Percentiles rank a stretch among this genome's conserved stretches.
Evolutionary conservation across 2,888 invertebrate species (phyloP).

Genomic region (Dolichomitus sp.): DNA sequence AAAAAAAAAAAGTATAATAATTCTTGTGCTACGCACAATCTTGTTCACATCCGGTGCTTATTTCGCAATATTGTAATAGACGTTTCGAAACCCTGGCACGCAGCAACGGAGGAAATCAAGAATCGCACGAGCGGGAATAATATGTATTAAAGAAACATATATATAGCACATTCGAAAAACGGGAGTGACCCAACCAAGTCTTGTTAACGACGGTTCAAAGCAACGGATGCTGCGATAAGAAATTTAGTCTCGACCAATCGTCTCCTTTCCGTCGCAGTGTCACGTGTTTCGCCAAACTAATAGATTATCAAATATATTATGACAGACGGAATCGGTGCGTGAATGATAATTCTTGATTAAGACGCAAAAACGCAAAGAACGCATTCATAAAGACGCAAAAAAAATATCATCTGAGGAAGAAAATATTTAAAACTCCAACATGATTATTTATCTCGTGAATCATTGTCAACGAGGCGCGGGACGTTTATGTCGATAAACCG

Average conservation of each 20-base stretch:
- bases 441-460: constrained; percentile 38
- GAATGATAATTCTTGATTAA: constrained; percentile 43
- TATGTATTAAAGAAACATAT: neutral
- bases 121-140: neutral
- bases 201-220: constrained; percentile 40
- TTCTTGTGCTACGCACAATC: neutral
- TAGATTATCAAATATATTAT: constrained; percentile 7
- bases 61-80: neutral
- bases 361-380: constrained; percentile 27
- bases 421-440: constrained; percentile 12
- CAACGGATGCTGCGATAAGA: constrained; percentile 57
- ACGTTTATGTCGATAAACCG: neutral
- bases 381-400: neutral
- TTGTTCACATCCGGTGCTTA: neutral
- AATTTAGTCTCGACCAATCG: constrained; percentile 26
- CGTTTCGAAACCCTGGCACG: neutral
- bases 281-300: constrained; percentile 48
- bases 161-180: neutral
- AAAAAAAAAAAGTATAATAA: neutral
- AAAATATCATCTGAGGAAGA: constrained; percentile 18
- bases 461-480: constrained; percentile 17
- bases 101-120: neutral
- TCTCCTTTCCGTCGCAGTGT: constrained; percentile 10
- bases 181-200: constrained; percentile 19
- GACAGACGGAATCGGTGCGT: constrained; percentile 32